Evolutionary conservation across 1,140 invertebrate genomes (phyloP).

Genomic region (Philaenus spumarius): DNA sequence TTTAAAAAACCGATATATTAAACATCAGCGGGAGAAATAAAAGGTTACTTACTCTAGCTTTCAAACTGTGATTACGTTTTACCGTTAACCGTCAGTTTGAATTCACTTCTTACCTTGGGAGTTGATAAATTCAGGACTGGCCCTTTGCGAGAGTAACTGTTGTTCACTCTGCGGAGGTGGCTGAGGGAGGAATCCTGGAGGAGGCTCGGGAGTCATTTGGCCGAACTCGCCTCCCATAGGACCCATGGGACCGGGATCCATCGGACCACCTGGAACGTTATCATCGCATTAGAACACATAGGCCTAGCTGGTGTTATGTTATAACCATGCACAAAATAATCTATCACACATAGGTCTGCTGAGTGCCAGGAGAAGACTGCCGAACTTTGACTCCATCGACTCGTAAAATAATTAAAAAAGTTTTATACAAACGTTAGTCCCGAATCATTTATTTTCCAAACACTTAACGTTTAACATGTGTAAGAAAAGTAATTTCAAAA

Average conservation of each 20-base stretch:
- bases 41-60: neutral
- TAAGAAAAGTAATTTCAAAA: too few relatives aligned
- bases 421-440: too few relatives aligned
- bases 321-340: too few relatives aligned
- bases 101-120: constrained; percentile 27
- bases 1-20: too few relatives aligned
- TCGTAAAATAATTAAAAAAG: too few relatives aligned
- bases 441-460: too few relatives aligned
- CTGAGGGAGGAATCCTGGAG: constrained; percentile 50
- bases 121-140: constrained; percentile 33
- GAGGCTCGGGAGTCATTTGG: constrained; percentile 53
- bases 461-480: too few relatives aligned
- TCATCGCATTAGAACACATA: too few relatives aligned
- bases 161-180: constrained; percentile 42
- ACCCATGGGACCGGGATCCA: constrained; percentile 54
- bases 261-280: constrained; percentile 56
- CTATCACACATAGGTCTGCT: too few relatives aligned
- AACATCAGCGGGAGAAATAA: neutral
- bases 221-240: constrained; percentile 56
- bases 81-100: neutral
- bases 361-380: too few relatives aligned
- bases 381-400: too few relatives aligned
- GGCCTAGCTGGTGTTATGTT: too few relatives aligned
- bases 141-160: constrained; percentile 30
- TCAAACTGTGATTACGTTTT: neutral